Conservation (phyloP, 2,113 vertebrate genomes). For the Sprattus sprattus region DNA sequence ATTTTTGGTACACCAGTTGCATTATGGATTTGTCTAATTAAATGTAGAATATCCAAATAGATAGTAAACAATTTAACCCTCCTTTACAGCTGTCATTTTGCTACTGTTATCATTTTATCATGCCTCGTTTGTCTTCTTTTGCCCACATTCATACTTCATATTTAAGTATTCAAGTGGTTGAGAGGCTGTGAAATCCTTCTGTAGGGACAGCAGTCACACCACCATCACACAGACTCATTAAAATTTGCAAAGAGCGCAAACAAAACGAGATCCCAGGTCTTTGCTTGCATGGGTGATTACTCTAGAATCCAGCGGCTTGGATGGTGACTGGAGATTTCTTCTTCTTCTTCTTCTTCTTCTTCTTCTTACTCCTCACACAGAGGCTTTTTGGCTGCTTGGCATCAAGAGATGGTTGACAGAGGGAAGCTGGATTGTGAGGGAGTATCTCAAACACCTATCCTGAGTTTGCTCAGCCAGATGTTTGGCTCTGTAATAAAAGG, state of each 20-base stretch:
- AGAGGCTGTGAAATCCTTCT: background rate
- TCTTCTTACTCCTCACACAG: background rate
- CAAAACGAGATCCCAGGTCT: background rate
- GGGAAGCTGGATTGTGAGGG: background rate
- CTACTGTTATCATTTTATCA: background rate
- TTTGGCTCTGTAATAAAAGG: background rate
- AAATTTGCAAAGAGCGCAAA: slow-evolving; percentile 11
- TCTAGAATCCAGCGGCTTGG: background rate
- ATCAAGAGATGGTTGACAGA: background rate
- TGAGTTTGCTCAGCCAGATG: background rate
- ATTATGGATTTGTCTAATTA: background rate
- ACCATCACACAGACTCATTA: slow-evolving; percentile 11
- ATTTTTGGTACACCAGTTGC: background rate
- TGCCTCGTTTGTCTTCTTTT: background rate
- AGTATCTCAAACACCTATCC: slow-evolving; percentile 1
- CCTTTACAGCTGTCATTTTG: background rate
- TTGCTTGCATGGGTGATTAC: slow-evolving; percentile 28
- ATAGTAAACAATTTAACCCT: background rate
- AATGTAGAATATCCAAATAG: background rate
- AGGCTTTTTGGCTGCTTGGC: background rate
- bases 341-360: slow-evolving; percentile 2
- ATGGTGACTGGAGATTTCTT: background rate
- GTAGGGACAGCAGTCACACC: background rate
- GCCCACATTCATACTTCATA: background rate
- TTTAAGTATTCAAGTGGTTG: background rate